A percentile compares a stretch with the other conserved stretches of the same genome.
Evolutionary conservation across 2,888 invertebrate species (phyloP).

Genomic region (Dyspetes luteomarginatus): DNA sequence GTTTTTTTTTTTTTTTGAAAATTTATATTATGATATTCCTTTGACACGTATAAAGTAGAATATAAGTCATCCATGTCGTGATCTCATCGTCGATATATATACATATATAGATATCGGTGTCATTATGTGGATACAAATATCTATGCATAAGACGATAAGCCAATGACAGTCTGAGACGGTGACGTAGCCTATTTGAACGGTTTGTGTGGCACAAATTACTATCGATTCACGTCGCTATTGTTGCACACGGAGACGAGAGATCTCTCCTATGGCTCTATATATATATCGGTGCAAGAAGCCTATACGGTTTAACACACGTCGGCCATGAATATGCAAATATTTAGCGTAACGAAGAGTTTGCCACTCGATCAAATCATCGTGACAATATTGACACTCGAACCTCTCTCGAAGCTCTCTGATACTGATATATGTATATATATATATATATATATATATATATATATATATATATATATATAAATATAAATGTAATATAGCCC

Average conservation of each 20-base stretch:
- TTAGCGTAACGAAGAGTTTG: conserved; percentile 58
- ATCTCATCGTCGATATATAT: not conserved
- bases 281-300: conserved; percentile 3
- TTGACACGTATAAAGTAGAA: conserved; percentile 23
- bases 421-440: not conserved
- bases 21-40: not conserved
- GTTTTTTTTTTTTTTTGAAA: not conserved
- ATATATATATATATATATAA: too few relatives aligned
- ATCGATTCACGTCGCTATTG: conserved; percentile 56
- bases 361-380: conserved; percentile 66
- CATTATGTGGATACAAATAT: conserved; percentile 51
- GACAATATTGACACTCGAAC: conserved; percentile 67
- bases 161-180: conserved; percentile 45
- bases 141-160: conserved; percentile 56
- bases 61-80: conserved; percentile 19
- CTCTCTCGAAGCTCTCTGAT: conserved; percentile 36
- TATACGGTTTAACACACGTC: conserved; percentile 48
- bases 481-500: too few relatives aligned
- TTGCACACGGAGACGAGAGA: not conserved
- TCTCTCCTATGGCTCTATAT: too few relatives aligned
- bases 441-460: too few relatives aligned
- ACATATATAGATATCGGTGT: not conserved
- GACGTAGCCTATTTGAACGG: conserved; percentile 52
- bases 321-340: conserved; percentile 76
- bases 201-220: conserved; percentile 68